A percentile compares a stretch with the other conserved stretches of the same genome.
Conservation (phyloP, 2,797 vertebrate genomes). For the Valencia hispanica region DNA sequence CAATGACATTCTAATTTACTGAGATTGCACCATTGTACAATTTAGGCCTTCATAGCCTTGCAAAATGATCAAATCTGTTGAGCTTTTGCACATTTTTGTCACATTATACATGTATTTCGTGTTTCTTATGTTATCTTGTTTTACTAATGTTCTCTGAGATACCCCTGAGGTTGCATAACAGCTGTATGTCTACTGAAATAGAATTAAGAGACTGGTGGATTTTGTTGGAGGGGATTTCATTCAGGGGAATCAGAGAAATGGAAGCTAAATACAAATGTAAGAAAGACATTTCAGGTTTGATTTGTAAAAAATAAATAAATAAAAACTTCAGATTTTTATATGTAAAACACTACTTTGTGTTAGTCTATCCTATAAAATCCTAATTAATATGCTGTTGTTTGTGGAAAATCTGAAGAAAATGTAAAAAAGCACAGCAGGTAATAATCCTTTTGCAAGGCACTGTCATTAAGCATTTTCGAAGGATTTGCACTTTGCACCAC, state of each 20-base stretch:
- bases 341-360: neutral
- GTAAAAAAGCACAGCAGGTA: neutral
- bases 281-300: neutral
- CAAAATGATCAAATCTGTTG: neutral
- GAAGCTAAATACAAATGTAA: neutral
- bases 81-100: neutral
- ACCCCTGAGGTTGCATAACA: neutral
- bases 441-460: constrained; percentile 16
- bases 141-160: neutral
- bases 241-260: neutral
- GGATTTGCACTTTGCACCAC: constrained; percentile 60
- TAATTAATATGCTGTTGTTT: neutral
- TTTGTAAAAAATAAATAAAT: neutral
- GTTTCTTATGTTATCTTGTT: neutral
- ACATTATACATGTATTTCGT: neutral
- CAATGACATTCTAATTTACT: neutral
- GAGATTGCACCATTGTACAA: neutral
- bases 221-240: neutral
- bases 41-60: neutral
- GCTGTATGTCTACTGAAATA: neutral
- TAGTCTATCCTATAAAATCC: neutral
- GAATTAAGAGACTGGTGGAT: neutral
- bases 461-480: constrained; percentile 38
- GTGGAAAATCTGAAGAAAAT: neutral
- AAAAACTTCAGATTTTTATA: neutral